Evolutionary conservation across 2,113 vertebrate genomes (phyloP).

Genomic region (Peucedramus taeniatus): DNA sequence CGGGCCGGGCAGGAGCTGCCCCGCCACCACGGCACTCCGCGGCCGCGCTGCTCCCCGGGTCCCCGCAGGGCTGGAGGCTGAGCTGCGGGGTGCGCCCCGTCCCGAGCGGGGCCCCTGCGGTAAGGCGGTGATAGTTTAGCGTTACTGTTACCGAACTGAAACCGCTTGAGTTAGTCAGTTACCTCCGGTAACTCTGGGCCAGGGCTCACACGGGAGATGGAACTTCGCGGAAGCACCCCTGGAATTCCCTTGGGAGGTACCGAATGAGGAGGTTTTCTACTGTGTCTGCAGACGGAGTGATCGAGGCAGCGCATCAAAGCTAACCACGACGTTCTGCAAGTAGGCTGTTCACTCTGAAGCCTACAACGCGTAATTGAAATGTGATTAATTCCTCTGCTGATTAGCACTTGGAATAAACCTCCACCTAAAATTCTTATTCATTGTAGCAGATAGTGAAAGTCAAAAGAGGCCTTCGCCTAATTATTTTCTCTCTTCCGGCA

Average conservation of each 20-base stretch:
- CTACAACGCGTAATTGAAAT: conserved; percentile 47
- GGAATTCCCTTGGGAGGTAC: not conserved
- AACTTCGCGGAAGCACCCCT: not conserved
- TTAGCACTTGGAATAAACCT: conserved; percentile 8
- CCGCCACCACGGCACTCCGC: accelerated
- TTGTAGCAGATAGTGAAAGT: not conserved
- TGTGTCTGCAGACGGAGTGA: not conserved
- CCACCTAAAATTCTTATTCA: conserved; percentile 31
- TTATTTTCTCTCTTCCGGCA: conserved; percentile 29
- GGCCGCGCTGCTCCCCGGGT: not conserved
- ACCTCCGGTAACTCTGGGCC: not conserved
- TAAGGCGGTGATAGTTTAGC: not conserved
- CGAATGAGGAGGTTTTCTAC: no score
- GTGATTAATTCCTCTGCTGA: conserved; percentile 30
- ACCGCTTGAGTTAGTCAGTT: not conserved
- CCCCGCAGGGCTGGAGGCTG: accelerated
- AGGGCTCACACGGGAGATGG: not conserved
- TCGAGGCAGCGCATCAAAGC: not conserved
- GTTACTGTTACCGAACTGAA: not conserved
- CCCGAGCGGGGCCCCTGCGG: not conserved
- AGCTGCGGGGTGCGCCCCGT: no score
- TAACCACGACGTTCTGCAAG: not conserved
- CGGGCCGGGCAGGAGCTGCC: not conserved
- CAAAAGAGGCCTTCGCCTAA: conserved; percentile 34
- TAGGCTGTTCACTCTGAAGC: not conserved